Evolutionary conservation across 2,113 vertebrate genomes (phyloP).

Genomic region (Halichoeres trimaculatus): DNA sequence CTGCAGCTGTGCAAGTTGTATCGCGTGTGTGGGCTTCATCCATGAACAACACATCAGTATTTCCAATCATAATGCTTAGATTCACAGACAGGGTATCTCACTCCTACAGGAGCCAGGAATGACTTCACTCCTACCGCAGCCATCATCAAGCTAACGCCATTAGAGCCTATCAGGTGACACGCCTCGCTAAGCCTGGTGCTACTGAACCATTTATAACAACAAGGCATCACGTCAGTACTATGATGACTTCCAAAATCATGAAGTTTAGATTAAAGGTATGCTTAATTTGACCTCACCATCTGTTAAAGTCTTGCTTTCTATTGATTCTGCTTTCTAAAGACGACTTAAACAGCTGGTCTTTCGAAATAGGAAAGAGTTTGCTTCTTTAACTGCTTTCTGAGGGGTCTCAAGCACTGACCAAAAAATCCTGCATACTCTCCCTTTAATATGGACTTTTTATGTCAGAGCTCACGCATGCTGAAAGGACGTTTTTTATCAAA

Average conservation of each 20-base stretch:
- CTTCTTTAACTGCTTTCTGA: too few relatives aligned
- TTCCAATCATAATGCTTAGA: conserved; percentile 46
- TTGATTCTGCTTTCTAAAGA: background rate
- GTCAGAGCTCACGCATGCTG: too few relatives aligned
- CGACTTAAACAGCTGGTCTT: background rate
- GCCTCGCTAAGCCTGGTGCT: conserved; percentile 56
- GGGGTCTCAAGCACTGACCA: too few relatives aligned
- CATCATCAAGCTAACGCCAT: conserved; percentile 70
- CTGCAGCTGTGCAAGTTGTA: conserved; percentile 2
- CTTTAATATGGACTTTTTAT: too few relatives aligned
- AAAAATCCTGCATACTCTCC: too few relatives aligned
- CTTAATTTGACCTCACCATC: too few relatives aligned
- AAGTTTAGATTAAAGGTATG: conserved; percentile 44
- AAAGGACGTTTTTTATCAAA: too few relatives aligned
- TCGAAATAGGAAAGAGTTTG: background rate
- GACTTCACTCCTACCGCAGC: conserved; percentile 71
- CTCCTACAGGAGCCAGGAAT: conserved; percentile 65
- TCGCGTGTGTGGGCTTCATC: background rate
- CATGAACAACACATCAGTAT: conserved; percentile 21
- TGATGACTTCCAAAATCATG: conserved; percentile 60
- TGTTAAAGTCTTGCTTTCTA: too few relatives aligned
- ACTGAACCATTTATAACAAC: conserved; percentile 74
- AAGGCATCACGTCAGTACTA: conserved; percentile 46
- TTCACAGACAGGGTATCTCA: conserved; percentile 67
- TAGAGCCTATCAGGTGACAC: conserved; percentile 71